Percentiles rank a stretch among this genome's conserved stretches.
phyloP scores from a whole-genome alignment of 2,888 invertebrate genomes.

The Sceliomorpha sp. region DNA sequence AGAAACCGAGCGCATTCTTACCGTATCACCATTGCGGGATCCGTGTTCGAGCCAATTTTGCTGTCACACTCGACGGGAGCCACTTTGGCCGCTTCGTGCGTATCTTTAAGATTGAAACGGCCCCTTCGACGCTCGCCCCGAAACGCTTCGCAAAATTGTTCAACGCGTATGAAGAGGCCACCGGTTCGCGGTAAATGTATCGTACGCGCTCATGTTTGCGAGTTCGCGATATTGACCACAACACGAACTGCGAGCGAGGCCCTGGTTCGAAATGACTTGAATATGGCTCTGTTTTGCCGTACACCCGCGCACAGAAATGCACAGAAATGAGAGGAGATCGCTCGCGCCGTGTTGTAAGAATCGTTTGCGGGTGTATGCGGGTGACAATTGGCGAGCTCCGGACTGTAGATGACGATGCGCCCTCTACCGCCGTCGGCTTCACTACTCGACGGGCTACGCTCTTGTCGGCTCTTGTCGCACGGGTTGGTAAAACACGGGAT shows the following conservation, averaged over 20 bases:
- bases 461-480: no score
- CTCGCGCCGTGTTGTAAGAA: no score
- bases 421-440: no score
- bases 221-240: slow-evolving; percentile 20
- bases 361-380: no score
- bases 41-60: slow-evolving; percentile 76
- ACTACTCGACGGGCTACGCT: no score
- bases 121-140: not conserved
- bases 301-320: no score
- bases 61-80: slow-evolving; percentile 71
- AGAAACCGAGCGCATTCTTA: slow-evolving; percentile 56
- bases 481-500: no score
- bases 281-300: slow-evolving; percentile 1
- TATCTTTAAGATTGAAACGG: slow-evolving; percentile 17
- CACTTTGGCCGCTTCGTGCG: slow-evolving; percentile 60
- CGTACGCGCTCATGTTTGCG: slow-evolving; percentile 22
- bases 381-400: no score
- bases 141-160: not conserved
- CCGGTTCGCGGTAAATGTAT: not conserved
- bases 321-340: no score
- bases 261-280: not conserved
- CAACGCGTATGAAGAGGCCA: not conserved
- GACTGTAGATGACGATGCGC: no score
- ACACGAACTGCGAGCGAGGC: slow-evolving; percentile 12
- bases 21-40: slow-evolving; percentile 78